Evolutionary conservation across 2,113 vertebrate species (phyloP).

Genomic region (Hypomesus transpacificus): DNA sequence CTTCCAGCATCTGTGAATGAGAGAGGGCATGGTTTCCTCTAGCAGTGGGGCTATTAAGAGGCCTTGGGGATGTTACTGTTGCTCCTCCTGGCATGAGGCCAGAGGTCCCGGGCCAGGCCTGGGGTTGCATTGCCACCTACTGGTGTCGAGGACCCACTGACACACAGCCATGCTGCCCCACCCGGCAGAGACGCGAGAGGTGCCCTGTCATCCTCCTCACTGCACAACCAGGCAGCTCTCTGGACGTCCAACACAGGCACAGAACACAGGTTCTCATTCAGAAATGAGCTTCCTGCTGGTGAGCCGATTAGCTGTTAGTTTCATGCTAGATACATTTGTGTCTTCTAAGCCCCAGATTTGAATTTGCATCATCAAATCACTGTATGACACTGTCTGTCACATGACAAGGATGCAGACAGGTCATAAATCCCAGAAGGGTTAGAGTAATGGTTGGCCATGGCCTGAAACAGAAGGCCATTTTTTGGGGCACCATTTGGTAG

Average conservation of each 20-base stretch:
- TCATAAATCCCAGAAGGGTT: too few species aligned
- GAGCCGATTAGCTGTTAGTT: too few species aligned
- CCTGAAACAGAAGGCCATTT: not conserved
- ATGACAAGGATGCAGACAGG: too few species aligned
- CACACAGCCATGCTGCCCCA: slow-evolving; percentile 20
- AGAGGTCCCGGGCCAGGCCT: slow-evolving; percentile 43
- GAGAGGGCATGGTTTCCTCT: slow-evolving; percentile 20
- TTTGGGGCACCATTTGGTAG: not conserved
- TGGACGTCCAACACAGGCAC: not conserved
- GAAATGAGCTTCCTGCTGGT: too few species aligned
- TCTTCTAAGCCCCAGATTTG: too few species aligned
- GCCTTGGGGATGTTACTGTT: slow-evolving; percentile 15
- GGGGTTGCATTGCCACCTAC: slow-evolving; percentile 50
- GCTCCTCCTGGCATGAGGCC: slow-evolving; percentile 26
- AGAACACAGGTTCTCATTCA: too few species aligned
- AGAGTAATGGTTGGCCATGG: too few species aligned
- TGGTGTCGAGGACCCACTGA: slow-evolving; percentile 29
- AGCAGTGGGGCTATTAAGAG: slow-evolving; percentile 28
- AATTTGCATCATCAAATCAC: too few species aligned
- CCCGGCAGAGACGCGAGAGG: not conserved
- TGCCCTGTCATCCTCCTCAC: not conserved
- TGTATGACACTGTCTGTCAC: too few species aligned
- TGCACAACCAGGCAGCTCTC: too few species aligned
- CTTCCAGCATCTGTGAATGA: slow-evolving; percentile 7
- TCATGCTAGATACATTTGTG: too few species aligned